Evolutionary conservation across 2,797 vertebrate species (phyloP).

Genomic region (Cygnus olor): DNA sequence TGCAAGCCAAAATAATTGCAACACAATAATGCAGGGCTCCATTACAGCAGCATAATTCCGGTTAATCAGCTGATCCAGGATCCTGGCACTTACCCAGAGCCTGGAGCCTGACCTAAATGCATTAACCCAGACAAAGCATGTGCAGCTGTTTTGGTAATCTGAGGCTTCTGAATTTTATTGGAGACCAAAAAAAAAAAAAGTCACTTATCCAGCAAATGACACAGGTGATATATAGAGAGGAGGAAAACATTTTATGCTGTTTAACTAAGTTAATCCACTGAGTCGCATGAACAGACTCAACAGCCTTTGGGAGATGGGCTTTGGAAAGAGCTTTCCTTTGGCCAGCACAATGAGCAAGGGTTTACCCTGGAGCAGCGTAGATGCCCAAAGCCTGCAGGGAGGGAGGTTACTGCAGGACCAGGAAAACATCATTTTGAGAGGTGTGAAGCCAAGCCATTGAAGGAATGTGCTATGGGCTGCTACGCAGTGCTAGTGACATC

Average conservation of each 20-base stretch:
- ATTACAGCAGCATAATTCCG: constrained; percentile 14
- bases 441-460: neutral
- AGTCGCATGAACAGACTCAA: neutral
- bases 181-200: neutral
- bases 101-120: neutral
- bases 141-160: constrained; percentile 57
- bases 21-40: constrained; percentile 45
- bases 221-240: neutral
- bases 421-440: neutral
- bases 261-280: neutral
- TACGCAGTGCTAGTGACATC: fast-evolving
- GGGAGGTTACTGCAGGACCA: neutral
- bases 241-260: neutral
- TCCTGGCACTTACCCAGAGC: neutral
- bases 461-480: neutral
- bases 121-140: constrained; percentile 1
- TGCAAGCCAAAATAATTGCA: constrained; percentile 63
- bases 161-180: constrained; percentile 22
- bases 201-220: neutral
- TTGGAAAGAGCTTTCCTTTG: neutral
- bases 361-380: neutral
- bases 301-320: neutral
- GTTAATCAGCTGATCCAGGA: constrained; percentile 52
- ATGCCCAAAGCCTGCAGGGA: neutral
- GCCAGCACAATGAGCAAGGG: neutral